Conservation (phyloP, 2,113 vertebrate genomes). For the Atherinomorus stipes region DNA sequence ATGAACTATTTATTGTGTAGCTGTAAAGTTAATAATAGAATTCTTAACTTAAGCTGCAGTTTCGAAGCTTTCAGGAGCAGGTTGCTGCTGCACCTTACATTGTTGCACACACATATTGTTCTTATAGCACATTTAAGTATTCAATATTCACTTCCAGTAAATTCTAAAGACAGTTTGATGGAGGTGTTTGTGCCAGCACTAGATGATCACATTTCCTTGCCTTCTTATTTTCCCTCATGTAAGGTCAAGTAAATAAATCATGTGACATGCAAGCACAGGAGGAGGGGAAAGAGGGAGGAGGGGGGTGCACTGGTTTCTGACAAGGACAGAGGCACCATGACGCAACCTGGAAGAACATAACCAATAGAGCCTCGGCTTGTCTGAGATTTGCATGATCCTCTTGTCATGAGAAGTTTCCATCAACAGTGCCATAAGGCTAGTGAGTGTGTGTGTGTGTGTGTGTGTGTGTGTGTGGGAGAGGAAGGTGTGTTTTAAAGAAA, state of each 20-base stretch:
- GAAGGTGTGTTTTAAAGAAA: slow-evolving; percentile 13
- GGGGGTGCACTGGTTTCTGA: not conserved
- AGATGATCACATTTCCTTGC: slow-evolving; percentile 50
- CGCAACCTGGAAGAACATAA: not conserved
- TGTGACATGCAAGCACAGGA: slow-evolving; percentile 17
- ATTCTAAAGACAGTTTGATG: slow-evolving; percentile 29
- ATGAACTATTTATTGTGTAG: not conserved
- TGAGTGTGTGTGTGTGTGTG: not conserved
- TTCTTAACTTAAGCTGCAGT: not conserved
- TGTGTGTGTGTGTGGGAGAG: not conserved
- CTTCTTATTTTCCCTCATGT: not conserved
- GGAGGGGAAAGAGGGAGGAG: no score
- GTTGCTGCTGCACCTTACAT: not conserved
- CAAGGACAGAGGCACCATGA: slow-evolving; percentile 10
- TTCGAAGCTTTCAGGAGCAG: not conserved
- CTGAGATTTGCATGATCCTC: slow-evolving; percentile 26
- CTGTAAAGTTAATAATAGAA: not conserved
- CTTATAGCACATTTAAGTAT: not conserved
- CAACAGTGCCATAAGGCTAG: not conserved
- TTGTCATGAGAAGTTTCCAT: slow-evolving; percentile 12
- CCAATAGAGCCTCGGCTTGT: not conserved
- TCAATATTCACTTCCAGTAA: not conserved
- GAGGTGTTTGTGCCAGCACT: not conserved
- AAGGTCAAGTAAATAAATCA: slow-evolving; percentile 40
- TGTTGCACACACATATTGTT: not conserved